These are phyloP conservation scores for Oreocharis arfaki DNA, from an alignment of 2,113 vertebrate species.

Conservation along the genomic window DNA sequence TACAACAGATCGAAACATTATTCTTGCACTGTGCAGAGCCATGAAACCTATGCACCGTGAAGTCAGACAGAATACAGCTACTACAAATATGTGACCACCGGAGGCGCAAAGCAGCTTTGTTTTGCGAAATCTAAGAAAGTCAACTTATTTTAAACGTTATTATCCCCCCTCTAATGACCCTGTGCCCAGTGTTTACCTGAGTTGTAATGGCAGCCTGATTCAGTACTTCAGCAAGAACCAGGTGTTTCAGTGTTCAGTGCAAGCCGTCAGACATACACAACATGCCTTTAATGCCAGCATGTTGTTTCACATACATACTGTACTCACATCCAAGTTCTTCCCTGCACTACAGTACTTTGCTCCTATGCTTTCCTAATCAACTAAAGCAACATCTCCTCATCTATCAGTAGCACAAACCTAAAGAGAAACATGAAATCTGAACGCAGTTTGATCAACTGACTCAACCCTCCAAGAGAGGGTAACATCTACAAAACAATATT, in stretches of 20 bases:
- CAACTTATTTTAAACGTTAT: background rate
- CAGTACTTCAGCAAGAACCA: background rate
- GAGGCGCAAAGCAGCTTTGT: background rate
- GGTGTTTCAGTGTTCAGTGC: background rate
- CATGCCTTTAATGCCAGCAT: background rate
- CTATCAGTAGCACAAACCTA: constrained; percentile 33
- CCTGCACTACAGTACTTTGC: background rate
- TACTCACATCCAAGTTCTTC: background rate
- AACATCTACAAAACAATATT: background rate
- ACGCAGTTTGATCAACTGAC: background rate
- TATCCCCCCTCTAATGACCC: background rate
- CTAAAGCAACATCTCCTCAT: background rate
- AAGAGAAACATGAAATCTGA: background rate
- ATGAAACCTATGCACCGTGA: background rate
- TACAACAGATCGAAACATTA: background rate
- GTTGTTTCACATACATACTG: background rate
- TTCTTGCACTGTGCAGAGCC: background rate
- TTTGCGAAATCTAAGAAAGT: background rate
- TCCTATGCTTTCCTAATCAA: background rate
- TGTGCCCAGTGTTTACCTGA: background rate
- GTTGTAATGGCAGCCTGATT: background rate
- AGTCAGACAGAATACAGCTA: background rate
- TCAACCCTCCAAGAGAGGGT: background rate
- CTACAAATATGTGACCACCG: background rate
- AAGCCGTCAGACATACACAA: background rate